Evolutionary conservation across 2,113 vertebrate genomes (phyloP), one percentile per base, ranked within the genome.

Genomic region (Excalfactoria chinensis): DNA sequence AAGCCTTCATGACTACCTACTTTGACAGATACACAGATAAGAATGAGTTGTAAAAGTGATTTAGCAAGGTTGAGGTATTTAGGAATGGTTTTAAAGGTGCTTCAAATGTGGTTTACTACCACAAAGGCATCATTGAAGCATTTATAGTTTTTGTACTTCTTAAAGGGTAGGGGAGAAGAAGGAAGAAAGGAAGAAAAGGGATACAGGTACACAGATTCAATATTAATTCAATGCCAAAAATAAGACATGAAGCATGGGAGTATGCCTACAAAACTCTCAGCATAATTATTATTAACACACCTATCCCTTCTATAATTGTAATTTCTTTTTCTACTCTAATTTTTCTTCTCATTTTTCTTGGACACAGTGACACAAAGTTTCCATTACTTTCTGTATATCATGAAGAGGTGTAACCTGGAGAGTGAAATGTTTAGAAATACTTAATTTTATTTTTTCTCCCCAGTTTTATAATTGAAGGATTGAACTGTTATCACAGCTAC

Each of bases 11-110:
- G 93, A 85, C 93, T 93, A 95, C 94, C 75, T 89, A 2, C 91
- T 95, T 93, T 92, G 96, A 94, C 95, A 91, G 93, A 95, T 94
- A 95, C 91, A 88, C 84, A 95, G 96, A 96, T 96, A 96, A 95
- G 87, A 91, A 87, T 44, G 75, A 28, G 68, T 68, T 80, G 87
- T 93, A 95, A 80, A 67, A 87, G 82, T 93, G 91, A 96, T 94
- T 94, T 95, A 93, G 89, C 89, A 94, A 89, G 68, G 75, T 8
- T 92, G 84, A 85, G 40, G 74, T 80, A 85, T 89, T 93, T 91
- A 89, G 64, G 30, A 89, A 71, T 43, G 91, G 78, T 43, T 95
- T 88, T 95, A 91, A 88, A 93, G 75, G 72, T 83, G 69, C 23
- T 91, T 87, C 1, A 0, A 34, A 91, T 92, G 78, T 77, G 43